phyloP scores from a whole-genome alignment of 1,140 invertebrate genomes.

The Brachionus koreanus region DNA sequence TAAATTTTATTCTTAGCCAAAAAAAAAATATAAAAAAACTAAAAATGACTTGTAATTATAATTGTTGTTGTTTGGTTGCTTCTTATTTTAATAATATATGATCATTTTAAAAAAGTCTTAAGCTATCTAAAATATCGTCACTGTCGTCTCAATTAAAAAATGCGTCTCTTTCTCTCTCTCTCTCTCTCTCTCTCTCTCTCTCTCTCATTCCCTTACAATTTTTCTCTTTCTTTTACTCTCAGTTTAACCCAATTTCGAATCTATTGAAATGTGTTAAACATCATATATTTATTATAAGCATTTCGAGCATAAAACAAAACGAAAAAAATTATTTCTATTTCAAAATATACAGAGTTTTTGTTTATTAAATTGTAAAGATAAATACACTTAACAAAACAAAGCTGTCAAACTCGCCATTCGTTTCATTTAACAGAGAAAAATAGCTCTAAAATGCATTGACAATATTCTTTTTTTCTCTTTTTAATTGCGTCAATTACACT shows the following conservation, averaged over 20 bases:
- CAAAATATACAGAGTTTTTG: background rate
- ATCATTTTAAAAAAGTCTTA: background rate
- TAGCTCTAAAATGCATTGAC: too few relatives aligned
- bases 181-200: background rate
- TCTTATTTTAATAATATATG: constrained; percentile 24
- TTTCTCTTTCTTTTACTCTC: background rate
- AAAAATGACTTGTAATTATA: constrained; percentile 26
- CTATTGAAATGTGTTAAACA: background rate
- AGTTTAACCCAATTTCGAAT: background rate
- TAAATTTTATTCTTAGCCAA: background rate
- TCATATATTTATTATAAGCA: background rate
- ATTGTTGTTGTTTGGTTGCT: background rate
- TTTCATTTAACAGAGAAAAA: too few relatives aligned
- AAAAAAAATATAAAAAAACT: background rate
- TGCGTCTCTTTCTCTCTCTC: background rate
- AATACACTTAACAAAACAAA: background rate
- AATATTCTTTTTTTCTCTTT: too few relatives aligned
- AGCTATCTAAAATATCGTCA: background rate
- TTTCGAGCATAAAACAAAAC: constrained; percentile 2
- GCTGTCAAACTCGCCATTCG: background rate
- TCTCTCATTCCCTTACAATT: background rate
- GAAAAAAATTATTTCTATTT: background rate
- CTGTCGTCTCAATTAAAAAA: background rate
- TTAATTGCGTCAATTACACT: too few relatives aligned
- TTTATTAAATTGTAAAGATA: background rate